Evolutionary conservation across 2,113 vertebrate genomes (phyloP), one percentile per base, ranked within the genome.

Genomic region (Microtus montanus): DNA sequence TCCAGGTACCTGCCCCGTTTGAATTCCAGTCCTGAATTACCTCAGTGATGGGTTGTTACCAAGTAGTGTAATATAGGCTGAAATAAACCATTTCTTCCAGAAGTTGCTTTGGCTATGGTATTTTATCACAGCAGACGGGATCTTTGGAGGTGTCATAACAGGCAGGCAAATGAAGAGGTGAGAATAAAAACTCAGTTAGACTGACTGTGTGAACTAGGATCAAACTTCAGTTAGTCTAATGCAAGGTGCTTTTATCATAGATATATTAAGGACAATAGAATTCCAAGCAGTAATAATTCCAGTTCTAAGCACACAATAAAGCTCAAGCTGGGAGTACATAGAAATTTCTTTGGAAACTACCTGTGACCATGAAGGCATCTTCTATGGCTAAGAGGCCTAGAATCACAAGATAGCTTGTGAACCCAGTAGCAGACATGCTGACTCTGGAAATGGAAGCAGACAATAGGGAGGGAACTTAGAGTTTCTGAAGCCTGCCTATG

Each of bases 381-480:
- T 41, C n/a, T 11, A 9, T 11, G 9, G 71, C 71, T 24, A 73
- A 38, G 22, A 38, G 70, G 70, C 4, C 7, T 38, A 38, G 71
- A 38, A 38, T 73, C 22, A 38, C 1, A 2, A 73, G 8, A 20
- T 10, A 73, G n/a, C 3, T 7, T 19, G 68, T 70, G 30, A 70
- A n/a, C 17, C 9, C 38, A 33, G 41, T 7, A 35, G 15, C 17
- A 85, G 30, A 20, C 61, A 20, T 10, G 66, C 4, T 8, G 15
- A 64, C 13, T 84, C 26, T 11, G 26, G 8, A 20, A 66, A 7
- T 28, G 38, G n/a, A 30, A 44, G 82, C 24, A 66, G 19, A 52
- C 15, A 33, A 0, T 4, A 24, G 3, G 14, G 54, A 33, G 63
- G 15, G 17, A 47, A 33, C 61, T 20, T 33, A 33, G 5, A 0